phyloP scores from a whole-genome alignment of 2,888 invertebrate genomes.

The Acronicta aceris region DNA sequence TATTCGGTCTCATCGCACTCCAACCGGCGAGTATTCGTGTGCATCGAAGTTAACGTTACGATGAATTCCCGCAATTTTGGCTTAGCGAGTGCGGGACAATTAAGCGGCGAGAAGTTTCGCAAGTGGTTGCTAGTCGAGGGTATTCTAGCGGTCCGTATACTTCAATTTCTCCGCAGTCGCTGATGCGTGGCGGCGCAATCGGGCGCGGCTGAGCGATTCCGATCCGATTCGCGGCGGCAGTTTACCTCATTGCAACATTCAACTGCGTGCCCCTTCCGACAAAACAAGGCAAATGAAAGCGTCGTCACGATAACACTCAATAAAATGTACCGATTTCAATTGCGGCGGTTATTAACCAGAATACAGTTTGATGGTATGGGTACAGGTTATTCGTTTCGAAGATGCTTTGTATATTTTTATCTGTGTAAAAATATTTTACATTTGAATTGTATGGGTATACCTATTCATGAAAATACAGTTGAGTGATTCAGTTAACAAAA shows the following conservation, averaged over 20 bases:
- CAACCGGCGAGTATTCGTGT: constrained; percentile 67
- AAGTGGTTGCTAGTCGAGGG: constrained; percentile 74
- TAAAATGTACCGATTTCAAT: constrained; percentile 57
- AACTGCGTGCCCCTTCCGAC: constrained; percentile 74
- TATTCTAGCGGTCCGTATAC: constrained; percentile 80
- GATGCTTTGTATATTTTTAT: too few species aligned
- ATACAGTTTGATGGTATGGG: constrained; percentile 19
- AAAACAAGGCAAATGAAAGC: constrained; percentile 70
- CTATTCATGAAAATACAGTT: too few species aligned
- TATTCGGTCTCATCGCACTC: constrained; percentile 63
- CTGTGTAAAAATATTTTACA: too few species aligned
- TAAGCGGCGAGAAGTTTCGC: constrained; percentile 81
- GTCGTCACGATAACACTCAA: constrained; percentile 63
- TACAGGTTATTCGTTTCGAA: not conserved
- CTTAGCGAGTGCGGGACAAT: constrained; percentile 71
- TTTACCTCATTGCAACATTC: constrained; percentile 77
- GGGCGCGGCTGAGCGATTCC: constrained; percentile 84
- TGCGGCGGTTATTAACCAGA: constrained; percentile 53
- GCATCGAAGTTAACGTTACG: constrained; percentile 73
- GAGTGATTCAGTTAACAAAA: too few species aligned
- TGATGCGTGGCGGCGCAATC: constrained; percentile 86
- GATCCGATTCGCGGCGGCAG: constrained; percentile 82
- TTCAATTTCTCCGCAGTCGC: constrained; percentile 84
- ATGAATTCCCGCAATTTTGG: constrained; percentile 72
- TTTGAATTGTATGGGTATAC: too few species aligned